A percentile compares a stretch with the other conserved stretches of the same genome.
These are phyloP conservation scores for Perithous albicinctus DNA, from an alignment of 2,888 invertebrate genomes.

Conservation along the genomic window DNA sequence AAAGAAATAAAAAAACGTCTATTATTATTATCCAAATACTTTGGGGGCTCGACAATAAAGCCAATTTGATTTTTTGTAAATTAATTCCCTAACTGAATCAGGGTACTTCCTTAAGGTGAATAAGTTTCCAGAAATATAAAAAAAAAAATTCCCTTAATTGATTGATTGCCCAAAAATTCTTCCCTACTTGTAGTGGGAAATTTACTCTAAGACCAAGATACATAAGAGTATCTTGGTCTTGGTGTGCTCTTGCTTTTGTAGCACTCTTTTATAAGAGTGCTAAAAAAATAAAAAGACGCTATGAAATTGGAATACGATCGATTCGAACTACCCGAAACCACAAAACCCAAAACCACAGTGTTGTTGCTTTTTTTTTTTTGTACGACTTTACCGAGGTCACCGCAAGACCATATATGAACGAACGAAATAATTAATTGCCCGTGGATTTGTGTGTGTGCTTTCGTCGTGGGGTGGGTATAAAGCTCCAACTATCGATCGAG, in stretches of 20 bases:
- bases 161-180: neutral
- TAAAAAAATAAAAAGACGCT: neutral
- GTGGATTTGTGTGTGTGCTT: constrained; percentile 30
- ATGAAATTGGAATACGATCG: constrained; percentile 5
- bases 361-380: constrained; percentile 8
- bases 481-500: constrained; percentile 52
- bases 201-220: too few relatives aligned
- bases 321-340: constrained; percentile 31
- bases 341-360: constrained; percentile 17
- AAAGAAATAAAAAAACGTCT: neutral
- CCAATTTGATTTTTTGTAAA: neutral
- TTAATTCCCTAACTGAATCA: neutral
- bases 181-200: neutral
- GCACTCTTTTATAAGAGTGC: too few relatives aligned
- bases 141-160: too few relatives aligned
- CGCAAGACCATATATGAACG: constrained; percentile 43
- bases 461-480: neutral
- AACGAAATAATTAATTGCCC: constrained; percentile 64
- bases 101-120: too few relatives aligned
- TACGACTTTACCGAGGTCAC: constrained; percentile 21
- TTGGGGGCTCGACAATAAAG: neutral
- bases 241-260: too few relatives aligned
- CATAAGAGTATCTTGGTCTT: too few relatives aligned
- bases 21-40: constrained; percentile 26
- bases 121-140: too few relatives aligned